These are phyloP conservation scores for Eriocheir sinensis DNA, from an alignment of 1,140 invertebrate species.

Conservation along the genomic window DNA sequence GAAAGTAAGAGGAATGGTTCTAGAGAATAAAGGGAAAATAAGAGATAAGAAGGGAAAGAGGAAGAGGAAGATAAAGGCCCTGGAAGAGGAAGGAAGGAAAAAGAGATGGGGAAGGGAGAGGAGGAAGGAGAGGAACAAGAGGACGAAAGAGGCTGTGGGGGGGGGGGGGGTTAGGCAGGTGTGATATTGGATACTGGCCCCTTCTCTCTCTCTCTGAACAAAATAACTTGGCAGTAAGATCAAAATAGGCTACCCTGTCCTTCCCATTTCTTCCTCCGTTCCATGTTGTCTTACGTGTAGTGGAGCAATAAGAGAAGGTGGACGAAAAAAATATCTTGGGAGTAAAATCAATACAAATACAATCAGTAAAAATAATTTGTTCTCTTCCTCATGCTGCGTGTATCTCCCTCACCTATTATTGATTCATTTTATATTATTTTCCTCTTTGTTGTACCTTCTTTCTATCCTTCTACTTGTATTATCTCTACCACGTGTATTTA, in stretches of 20 bases:
- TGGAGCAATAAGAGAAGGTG: too few relatives aligned
- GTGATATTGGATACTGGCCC: not conserved
- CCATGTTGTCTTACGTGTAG: too few relatives aligned
- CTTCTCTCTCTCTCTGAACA: not conserved
- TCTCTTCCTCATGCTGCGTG: not conserved
- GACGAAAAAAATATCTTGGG: too few relatives aligned
- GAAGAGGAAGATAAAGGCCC: not conserved
- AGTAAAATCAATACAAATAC: too few relatives aligned
- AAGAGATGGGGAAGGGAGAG: too few relatives aligned
- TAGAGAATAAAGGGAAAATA: not conserved
- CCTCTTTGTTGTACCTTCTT: too few relatives aligned
- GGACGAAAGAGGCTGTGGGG: too few relatives aligned
- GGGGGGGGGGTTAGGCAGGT: not conserved
- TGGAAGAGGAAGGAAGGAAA: too few relatives aligned
- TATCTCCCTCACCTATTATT: not conserved
- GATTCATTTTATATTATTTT: not conserved
- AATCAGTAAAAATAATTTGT: too few relatives aligned
- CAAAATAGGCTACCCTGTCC: not conserved
- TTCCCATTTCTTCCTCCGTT: not conserved
- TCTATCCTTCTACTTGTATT: not conserved
- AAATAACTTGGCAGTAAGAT: too few relatives aligned
- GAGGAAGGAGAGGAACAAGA: too few relatives aligned
- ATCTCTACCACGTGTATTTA: too few relatives aligned
- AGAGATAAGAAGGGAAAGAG: not conserved
- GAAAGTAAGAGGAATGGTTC: not conserved